phyloP scores from a whole-genome alignment of 1,140 invertebrate genomes.

The Drosophila ercepeae region DNA sequence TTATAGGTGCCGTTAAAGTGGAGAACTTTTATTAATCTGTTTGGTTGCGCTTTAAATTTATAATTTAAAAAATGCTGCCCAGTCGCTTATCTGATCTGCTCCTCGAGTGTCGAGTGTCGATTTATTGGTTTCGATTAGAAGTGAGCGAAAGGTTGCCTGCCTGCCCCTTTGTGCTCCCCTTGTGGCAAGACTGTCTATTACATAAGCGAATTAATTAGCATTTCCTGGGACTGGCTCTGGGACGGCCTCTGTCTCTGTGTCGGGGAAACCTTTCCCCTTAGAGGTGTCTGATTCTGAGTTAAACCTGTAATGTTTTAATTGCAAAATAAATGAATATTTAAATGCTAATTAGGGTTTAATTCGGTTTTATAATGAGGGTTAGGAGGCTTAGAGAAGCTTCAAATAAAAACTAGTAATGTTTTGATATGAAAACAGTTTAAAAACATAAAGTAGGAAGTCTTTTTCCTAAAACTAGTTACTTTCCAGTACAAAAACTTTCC shows the following conservation, averaged over 20 bases:
- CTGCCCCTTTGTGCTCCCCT: not conserved
- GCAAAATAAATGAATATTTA: constrained; percentile 25
- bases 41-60: constrained; percentile 79
- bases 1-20: constrained; percentile 79
- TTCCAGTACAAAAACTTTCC: too few relatives aligned
- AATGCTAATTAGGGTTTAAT: constrained; percentile 3
- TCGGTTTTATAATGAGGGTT: too few relatives aligned
- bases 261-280: constrained; percentile 18
- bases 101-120: constrained; percentile 76
- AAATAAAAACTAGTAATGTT: too few relatives aligned
- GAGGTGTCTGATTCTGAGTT: constrained; percentile 45
- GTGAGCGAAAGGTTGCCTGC: constrained; percentile 23
- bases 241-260: constrained; percentile 24
- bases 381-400: too few relatives aligned
- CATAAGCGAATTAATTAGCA: constrained; percentile 57
- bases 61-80: too few relatives aligned
- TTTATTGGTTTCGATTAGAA: constrained; percentile 74
- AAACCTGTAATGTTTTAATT: constrained; percentile 19
- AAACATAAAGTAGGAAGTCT: too few relatives aligned
- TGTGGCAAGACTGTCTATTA: constrained; percentile 30
- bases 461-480: too few relatives aligned
- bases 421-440: too few relatives aligned
- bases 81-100: constrained; percentile 83
- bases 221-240: constrained; percentile 39
- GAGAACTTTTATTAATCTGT: constrained; percentile 80